phyloP scores from a whole-genome alignment of 2,113 vertebrate species.

The Alouatta palliata region DNA sequence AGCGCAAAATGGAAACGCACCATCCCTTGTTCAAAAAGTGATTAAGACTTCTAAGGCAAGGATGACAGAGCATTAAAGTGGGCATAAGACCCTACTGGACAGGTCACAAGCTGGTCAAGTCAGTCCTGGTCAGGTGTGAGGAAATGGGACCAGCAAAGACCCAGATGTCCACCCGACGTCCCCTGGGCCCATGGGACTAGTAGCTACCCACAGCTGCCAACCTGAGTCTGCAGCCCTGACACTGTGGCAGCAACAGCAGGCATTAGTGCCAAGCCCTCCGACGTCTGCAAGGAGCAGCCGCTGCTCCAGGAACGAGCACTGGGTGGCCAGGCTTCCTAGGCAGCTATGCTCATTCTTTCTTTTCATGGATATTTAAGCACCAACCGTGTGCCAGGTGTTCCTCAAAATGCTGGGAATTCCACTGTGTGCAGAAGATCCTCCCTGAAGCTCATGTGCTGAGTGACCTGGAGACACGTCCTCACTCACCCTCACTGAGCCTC shows the following conservation, averaged over 20 bases:
- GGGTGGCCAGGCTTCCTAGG: not conserved
- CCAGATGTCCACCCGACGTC: not conserved
- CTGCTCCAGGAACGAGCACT: not conserved
- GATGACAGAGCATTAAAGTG: no score
- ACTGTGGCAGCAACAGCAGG: not conserved
- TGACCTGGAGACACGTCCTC: not conserved
- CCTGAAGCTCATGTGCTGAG: not conserved
- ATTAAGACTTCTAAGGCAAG: no score
- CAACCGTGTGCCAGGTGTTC: not conserved
- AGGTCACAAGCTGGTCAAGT: not conserved
- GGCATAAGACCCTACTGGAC: no score
- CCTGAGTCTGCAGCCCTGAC: not conserved
- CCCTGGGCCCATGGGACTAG: not conserved
- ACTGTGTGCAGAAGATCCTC: not conserved
- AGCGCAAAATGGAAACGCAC: not conserved
- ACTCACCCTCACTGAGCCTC: not conserved
- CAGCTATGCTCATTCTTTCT: not conserved
- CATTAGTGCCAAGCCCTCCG: not conserved
- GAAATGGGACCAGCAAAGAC: not conserved
- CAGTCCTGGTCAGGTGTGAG: not conserved
- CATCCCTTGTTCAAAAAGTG: not conserved
- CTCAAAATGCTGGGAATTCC: not conserved
- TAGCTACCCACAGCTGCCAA: not conserved
- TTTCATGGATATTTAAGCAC: not conserved
- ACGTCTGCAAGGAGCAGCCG: not conserved